These are phyloP conservation scores for Xenopus tropicalis DNA, from an alignment of 2,113 vertebrate species.

Conservation along the genomic window DNA sequence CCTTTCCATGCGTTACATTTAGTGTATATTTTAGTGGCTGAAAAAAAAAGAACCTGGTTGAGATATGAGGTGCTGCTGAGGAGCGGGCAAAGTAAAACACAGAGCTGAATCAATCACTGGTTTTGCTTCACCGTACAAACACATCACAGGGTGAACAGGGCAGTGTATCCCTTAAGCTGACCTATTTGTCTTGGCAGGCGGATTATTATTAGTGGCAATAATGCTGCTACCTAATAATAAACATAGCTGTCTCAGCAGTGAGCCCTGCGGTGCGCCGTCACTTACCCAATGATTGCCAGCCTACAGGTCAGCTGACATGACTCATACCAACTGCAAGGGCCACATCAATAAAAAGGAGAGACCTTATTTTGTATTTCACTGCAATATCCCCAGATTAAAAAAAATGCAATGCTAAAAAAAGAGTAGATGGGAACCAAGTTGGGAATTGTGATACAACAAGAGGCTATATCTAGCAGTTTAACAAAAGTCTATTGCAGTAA, in stretches of 20 bases:
- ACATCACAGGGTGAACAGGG: not conserved
- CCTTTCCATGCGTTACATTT: too few species aligned
- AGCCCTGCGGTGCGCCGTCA: not conserved
- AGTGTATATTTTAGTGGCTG: too few species aligned
- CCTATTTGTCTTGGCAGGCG: not conserved
- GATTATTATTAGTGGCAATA: slow-evolving; percentile 1
- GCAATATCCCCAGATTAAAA: too few species aligned
- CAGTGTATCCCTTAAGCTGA: not conserved
- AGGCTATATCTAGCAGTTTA: slow-evolving; percentile 29
- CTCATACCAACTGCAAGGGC: too few species aligned
- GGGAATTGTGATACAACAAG: slow-evolving; percentile 30
- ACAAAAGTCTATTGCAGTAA: slow-evolving; percentile 28
- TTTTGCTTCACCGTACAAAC: not conserved
- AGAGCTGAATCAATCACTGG: too few species aligned
- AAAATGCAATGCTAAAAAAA: not conserved
- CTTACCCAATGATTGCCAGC: not conserved
- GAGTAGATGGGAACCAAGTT: not conserved
- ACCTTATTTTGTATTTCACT: too few species aligned
- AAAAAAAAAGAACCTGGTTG: too few species aligned
- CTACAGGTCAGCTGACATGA: too few species aligned
- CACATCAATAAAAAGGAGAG: too few species aligned
- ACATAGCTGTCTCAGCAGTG: not conserved
- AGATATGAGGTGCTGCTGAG: too few species aligned
- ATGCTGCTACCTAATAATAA: slow-evolving; percentile 3
- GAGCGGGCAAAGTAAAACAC: too few species aligned